Conservation (phyloP, 2,888 invertebrate genomes). For the Apodemia mormo region DNA sequence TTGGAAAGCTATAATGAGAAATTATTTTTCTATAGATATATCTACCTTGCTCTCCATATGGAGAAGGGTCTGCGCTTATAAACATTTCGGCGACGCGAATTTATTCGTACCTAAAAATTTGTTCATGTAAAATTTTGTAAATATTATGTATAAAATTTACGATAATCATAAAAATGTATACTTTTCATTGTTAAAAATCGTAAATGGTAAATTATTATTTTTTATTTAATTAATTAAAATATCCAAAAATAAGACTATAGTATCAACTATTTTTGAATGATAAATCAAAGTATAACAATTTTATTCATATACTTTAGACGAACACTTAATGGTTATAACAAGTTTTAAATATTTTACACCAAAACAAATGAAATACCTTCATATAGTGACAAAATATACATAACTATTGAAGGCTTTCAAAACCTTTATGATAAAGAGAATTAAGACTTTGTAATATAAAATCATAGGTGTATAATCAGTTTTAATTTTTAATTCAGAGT, state of each 20-base stretch:
- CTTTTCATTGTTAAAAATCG: not conserved
- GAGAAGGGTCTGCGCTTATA: slow-evolving; percentile 12
- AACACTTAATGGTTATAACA: not conserved
- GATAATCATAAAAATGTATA: not conserved
- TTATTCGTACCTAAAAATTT: not conserved
- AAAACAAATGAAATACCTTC: too few species aligned
- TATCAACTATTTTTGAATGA: too few species aligned
- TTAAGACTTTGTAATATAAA: too few species aligned
- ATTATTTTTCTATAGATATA: slow-evolving; percentile 59
- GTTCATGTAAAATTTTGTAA: not conserved
- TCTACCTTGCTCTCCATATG: slow-evolving; percentile 28
- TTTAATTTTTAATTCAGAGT: too few species aligned
- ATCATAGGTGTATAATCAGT: too few species aligned
- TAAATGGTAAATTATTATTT: not conserved
- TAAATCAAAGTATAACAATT: too few species aligned
- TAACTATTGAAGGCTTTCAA: too few species aligned
- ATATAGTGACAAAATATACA: too few species aligned
- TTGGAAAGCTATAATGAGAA: slow-evolving; percentile 28
- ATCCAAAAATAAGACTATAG: not conserved
- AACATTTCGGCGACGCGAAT: not conserved
- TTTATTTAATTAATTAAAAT: not conserved
- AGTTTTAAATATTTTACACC: too few species aligned
- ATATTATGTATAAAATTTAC: not conserved
- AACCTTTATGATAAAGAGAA: too few species aligned
- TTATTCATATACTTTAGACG: not conserved